A percentile compares a stretch with the other conserved stretches of the same genome.
phyloP scores from a whole-genome alignment of 1,140 invertebrate genomes.

The Drosophila ambigua region DNA sequence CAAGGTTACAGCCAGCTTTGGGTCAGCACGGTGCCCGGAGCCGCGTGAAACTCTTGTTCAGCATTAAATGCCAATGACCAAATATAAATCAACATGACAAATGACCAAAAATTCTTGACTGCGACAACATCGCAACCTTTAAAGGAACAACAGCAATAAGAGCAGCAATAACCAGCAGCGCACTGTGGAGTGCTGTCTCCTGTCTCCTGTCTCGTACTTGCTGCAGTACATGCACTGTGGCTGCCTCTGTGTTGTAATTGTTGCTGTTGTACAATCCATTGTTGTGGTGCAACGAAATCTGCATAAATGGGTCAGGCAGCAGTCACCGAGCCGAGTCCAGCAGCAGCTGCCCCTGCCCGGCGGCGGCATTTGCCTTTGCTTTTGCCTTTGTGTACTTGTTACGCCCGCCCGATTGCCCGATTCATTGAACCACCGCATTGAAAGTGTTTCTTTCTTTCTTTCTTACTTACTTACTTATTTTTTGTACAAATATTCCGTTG shows the following conservation, averaged over 20 bases:
- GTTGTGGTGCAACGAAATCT: constrained; percentile 64
- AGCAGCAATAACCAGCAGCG: constrained; percentile 35
- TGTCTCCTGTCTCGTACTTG: constrained; percentile 54
- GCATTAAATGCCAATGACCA: constrained; percentile 78
- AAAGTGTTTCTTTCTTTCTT: constrained; percentile 43
- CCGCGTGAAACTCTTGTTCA: constrained; percentile 73
- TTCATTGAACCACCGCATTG: constrained; percentile 35
- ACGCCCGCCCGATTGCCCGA: constrained; percentile 27
- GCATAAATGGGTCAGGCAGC: constrained; percentile 73
- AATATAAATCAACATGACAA: constrained; percentile 81
- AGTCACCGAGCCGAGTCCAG: background rate
- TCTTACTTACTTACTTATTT: background rate
- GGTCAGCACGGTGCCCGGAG: constrained; percentile 47
- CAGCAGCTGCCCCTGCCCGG: background rate
- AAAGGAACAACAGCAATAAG: constrained; percentile 19
- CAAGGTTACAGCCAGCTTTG: constrained; percentile 67
- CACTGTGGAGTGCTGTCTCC: constrained; percentile 19
- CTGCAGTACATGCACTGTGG: constrained; percentile 34
- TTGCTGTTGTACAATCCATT: constrained; percentile 55
- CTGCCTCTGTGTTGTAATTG: constrained; percentile 21
- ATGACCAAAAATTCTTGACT: constrained; percentile 65
- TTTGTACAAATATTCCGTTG: background rate
- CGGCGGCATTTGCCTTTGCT: constrained; percentile 25
- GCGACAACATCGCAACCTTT: constrained; percentile 48
- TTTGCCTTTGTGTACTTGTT: constrained; percentile 69